A percentile compares a stretch with the other conserved stretches of the same genome.
These are phyloP conservation scores for Orgyia antiqua DNA, from an alignment of 2,888 invertebrate species.

Conservation along the genomic window DNA sequence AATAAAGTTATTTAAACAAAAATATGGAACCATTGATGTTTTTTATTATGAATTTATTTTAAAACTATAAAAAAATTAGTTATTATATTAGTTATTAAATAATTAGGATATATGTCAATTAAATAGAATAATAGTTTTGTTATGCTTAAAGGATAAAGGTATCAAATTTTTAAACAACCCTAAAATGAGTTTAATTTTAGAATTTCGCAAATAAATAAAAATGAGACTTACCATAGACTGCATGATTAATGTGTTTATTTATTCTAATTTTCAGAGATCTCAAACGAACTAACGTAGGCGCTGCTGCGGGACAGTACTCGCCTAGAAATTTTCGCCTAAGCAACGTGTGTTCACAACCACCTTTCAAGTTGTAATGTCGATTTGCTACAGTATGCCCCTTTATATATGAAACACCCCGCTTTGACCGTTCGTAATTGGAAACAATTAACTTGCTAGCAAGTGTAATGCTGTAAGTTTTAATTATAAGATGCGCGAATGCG, in stretches of 20 bases:
- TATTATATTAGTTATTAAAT: too few relatives aligned
- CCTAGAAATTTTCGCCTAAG: slow-evolving; percentile 76
- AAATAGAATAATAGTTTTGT: too few relatives aligned
- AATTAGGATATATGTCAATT: too few relatives aligned
- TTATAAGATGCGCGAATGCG: slow-evolving; percentile 56
- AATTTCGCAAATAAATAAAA: too few relatives aligned
- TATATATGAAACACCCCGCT: slow-evolving; percentile 72
- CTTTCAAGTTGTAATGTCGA: slow-evolving; percentile 64
- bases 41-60: too few relatives aligned
- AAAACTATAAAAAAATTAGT: too few relatives aligned
- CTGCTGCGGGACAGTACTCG: slow-evolving; percentile 73
- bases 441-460: slow-evolving; percentile 69
- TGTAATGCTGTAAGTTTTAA: slow-evolving; percentile 66
- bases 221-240: slow-evolving; percentile 75
- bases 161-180: too few relatives aligned
- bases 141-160: too few relatives aligned
- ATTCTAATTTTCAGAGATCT: slow-evolving; percentile 65
- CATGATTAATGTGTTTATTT: slow-evolving; percentile 63
- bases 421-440: slow-evolving; percentile 63
- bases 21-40: too few relatives aligned
- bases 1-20: too few relatives aligned
- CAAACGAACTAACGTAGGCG: slow-evolving; percentile 76
- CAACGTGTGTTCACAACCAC: slow-evolving; percentile 59
- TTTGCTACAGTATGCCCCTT: slow-evolving; percentile 50
- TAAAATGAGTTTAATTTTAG: too few relatives aligned